Evolutionary conservation across 37 sponge, comb jelly and placozoan genomes (phyloP), one percentile per base, ranked within the genome.

Genomic region (Petrosia ficiformis): DNA sequence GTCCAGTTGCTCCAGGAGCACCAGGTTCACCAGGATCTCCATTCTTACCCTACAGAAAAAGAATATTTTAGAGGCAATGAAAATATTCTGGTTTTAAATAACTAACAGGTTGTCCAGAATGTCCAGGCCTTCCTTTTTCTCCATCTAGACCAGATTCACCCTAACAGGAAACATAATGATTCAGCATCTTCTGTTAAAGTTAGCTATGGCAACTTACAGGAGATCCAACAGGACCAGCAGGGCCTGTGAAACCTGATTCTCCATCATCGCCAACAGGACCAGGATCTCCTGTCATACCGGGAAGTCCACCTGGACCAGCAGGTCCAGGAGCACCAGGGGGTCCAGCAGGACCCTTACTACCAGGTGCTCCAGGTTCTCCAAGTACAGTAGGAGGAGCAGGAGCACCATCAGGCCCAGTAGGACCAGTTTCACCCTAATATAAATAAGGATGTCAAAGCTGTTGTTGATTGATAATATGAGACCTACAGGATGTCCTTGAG

Each of bases 311-410:
- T n/a, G 87, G 73, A 5, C 87, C 87, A 63, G 77, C 63, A 2
- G 65, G 58, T 6, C 87, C 87, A 39, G 80, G 80, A 22, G 75
- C 69, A 68, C 86, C 86, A 60, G 74, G 74, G 16, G 80, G 70
- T 28, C 86, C 91, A 48, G 59, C 78, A 2, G 79, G 67, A 40
- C 91, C 91, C 52, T 82, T 71, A 33, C 30, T 70, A 32, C 91
- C 91, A 69, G 57, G 78, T 34, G 73, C 82, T 8, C 91, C 91
- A 67, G 91, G 76, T 4, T 84, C 76, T 34, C 91, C 91, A 28
- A 70, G 70, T 19, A 42, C 26, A 26, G 80, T 78, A 26, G 1
- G 70, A 4, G 68, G 58, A 0, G 80, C 85, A 30, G 81, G 68
- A 0, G 66, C 22, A 21, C 90, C 90, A 84, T 84, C 85, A 57